Base-by-base conservation (phyloP, 2,888 invertebrate genomes). In the Rhamnusium bicolor region DNA sequence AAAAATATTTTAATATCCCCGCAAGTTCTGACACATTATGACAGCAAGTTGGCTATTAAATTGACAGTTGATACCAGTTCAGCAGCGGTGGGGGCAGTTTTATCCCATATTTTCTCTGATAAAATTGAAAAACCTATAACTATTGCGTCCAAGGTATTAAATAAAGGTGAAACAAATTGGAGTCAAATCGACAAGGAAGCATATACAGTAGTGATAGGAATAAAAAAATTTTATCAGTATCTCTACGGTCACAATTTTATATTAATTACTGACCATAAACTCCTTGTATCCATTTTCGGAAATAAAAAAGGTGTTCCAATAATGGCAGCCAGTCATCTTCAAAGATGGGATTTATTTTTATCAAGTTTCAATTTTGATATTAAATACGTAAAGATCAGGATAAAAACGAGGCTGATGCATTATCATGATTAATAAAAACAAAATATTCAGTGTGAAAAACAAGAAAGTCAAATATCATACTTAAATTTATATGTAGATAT, bases 141-240 rank as follows among this genome's bases (percentile, higher is more conserved):
- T 2, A 16, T 18, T 16, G 51, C 51, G 3, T 51, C 51, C 12
- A 51, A 18, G 16, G 14, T 51, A 4, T 18, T 51, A 18, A 51
- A 14, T 51, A 18, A 51, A 18, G 51, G 16, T 12, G 51, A 58
- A 32, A n/a, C 1, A 27, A 27, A 27, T 14, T 58, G 40, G 8
- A 21, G 27, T 16, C 58, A 32, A 14, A 27, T 58, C 14, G 58
- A 58, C 14, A 58, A 27, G 14, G 58, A 58, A 14, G 58, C 58
- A n/a, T 58, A 32, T 29, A 29, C 27, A 29, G 12, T 58, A 27
- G 16, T 58, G 8, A 3, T 58, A 5, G 58, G 58, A 29, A 16
- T 58, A 27, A 27, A 58, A 58, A 58, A 58, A 14, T 58, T 58
- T 58, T 58, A 16, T 8, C 32, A 58, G 14, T 58, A 58, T n/a